Percentiles rank a stretch among this genome's conserved stretches.
Evolutionary conservation across 2,113 vertebrate genomes (phyloP).

Genomic region (Bufo gargarizans): DNA sequence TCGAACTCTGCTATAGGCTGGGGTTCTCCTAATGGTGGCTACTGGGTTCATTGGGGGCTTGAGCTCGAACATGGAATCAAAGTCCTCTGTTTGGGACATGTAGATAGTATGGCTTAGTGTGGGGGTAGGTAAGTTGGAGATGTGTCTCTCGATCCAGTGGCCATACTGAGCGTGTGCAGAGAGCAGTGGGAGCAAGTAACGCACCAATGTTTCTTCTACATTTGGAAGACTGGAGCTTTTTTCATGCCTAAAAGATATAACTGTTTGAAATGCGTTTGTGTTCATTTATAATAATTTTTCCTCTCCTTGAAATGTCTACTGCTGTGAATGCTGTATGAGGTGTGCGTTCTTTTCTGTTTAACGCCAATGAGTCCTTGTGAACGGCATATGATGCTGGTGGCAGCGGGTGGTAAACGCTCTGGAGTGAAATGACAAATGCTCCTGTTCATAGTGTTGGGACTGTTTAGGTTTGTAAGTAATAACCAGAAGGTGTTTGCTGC

Average conservation of each 20-base stretch:
- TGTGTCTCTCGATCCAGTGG: constrained; percentile 93
- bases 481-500: constrained; percentile 91
- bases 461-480: constrained; percentile 86
- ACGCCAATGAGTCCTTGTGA: constrained; percentile 91
- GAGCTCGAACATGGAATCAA: constrained; percentile 92
- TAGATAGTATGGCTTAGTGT: constrained; percentile 69
- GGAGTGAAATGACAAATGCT: constrained; percentile 72
- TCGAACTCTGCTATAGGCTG: constrained; percentile 84
- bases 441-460: constrained; percentile 80
- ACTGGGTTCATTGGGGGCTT: constrained; percentile 92
- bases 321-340: constrained; percentile 95
- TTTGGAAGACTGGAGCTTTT: constrained; percentile 78
- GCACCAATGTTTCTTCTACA: constrained; percentile 87
- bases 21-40: constrained; percentile 84
- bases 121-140: constrained; percentile 59
- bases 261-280: constrained; percentile 82
- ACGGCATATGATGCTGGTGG: constrained; percentile 83
- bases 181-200: constrained; percentile 84
- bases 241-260: constrained; percentile 67
- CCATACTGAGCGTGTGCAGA: constrained; percentile 94
- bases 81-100: constrained; percentile 95
- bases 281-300: constrained; percentile 66
- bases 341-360: constrained; percentile 87
- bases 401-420: constrained; percentile 79
- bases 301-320: constrained; percentile 77